Evolutionary conservation across 1,140 invertebrate genomes (phyloP).

Genomic region (Homalodisca vitripennis): DNA sequence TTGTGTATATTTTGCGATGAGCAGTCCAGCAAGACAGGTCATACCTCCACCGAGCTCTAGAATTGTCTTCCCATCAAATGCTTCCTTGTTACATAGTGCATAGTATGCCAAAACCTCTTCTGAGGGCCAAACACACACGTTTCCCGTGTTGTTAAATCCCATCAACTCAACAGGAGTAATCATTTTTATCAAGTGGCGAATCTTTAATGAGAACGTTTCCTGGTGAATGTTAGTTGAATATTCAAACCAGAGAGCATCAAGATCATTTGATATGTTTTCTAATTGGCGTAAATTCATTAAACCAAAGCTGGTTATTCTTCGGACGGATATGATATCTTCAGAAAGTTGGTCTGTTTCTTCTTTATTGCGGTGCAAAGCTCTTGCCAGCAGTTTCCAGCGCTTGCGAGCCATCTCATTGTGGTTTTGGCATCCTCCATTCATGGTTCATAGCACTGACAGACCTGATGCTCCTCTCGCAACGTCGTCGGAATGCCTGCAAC

Average conservation of each 20-base stretch:
- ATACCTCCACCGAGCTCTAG: slow-evolving; percentile 84
- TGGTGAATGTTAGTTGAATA: slow-evolving; percentile 54
- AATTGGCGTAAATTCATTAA: slow-evolving; percentile 49
- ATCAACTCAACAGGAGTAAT: slow-evolving; percentile 70
- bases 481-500: slow-evolving; percentile 11
- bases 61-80: slow-evolving; percentile 64
- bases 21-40: slow-evolving; percentile 77
- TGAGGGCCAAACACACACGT: slow-evolving; percentile 87
- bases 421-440: slow-evolving; percentile 15
- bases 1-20: slow-evolving; percentile 66
- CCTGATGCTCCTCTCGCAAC: not conserved
- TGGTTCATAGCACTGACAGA: slow-evolving; percentile 16
- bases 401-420: slow-evolving; percentile 53
- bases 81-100: slow-evolving; percentile 60
- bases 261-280: slow-evolving; percentile 38
- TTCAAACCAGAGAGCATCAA: slow-evolving; percentile 51
- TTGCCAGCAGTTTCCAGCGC: slow-evolving; percentile 67
- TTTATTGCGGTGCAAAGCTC: slow-evolving; percentile 55
- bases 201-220: slow-evolving; percentile 52
- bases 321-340: slow-evolving; percentile 48
- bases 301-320: slow-evolving; percentile 57
- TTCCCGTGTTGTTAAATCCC: slow-evolving; percentile 91
- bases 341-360: slow-evolving; percentile 44
- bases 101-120: slow-evolving; percentile 81
- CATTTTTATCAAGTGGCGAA: slow-evolving; percentile 58